Percentiles rank a stretch among this genome's conserved stretches.
phyloP scores from a whole-genome alignment of 2,797 vertebrate genomes.

The Petrocephalus schoutedeni region DNA sequence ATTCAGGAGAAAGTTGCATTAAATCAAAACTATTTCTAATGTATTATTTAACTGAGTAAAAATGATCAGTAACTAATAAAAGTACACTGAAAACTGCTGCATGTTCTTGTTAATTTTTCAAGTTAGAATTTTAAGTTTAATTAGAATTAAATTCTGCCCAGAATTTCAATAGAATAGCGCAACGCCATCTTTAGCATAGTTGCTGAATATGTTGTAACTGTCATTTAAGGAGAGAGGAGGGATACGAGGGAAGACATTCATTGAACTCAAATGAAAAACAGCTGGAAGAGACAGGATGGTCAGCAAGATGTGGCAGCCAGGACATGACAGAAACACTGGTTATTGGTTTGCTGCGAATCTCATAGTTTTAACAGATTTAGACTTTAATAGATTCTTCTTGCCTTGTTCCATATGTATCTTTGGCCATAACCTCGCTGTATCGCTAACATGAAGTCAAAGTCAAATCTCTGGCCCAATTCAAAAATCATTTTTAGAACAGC shows the following conservation, averaged over 20 bases:
- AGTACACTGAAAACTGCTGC: neutral
- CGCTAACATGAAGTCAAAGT: neutral
- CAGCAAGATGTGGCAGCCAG: too few relatives aligned
- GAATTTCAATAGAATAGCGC: neutral
- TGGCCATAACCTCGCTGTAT: neutral
- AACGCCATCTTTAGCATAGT: neutral
- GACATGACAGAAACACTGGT: too few relatives aligned
- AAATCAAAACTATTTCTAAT: neutral
- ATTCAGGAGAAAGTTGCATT: neutral
- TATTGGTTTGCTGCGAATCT: neutral
- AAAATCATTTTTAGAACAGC: neutral
- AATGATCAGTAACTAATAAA: slow-evolving; percentile 2
- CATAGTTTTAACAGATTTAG: neutral
- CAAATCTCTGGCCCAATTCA: slow-evolving; percentile 20
- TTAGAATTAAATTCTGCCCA: neutral
- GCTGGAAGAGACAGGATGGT: too few relatives aligned
- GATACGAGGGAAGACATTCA: too few relatives aligned
- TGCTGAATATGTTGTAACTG: neutral
- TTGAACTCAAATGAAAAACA: too few relatives aligned
- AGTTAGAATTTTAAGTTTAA: neutral
- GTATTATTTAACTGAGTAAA: neutral
- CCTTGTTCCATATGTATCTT: neutral
- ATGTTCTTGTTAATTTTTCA: neutral
- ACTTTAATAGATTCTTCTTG: neutral
- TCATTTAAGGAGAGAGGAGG: too few relatives aligned